Conservation (phyloP, 2,888 invertebrate species). For the Folsomia candida region DNA sequence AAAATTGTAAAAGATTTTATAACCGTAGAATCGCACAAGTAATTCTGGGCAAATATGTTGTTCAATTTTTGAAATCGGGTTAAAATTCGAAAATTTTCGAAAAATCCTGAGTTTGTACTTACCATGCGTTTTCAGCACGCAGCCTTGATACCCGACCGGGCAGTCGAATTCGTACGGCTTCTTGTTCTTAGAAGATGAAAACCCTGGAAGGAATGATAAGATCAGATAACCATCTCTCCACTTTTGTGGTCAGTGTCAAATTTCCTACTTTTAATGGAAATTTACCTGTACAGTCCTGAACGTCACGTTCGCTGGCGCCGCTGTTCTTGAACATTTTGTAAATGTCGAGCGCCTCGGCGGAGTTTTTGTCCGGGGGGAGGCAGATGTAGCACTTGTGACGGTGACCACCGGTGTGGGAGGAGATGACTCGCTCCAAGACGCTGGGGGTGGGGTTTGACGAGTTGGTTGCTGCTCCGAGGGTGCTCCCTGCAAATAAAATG, state of each 20-base stretch:
- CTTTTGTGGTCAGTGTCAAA: no score
- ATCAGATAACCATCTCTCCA: constrained; percentile 24
- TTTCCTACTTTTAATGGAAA: no score
- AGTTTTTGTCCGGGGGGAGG: constrained; percentile 36
- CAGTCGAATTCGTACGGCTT: constrained; percentile 34
- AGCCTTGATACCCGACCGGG: constrained; percentile 29
- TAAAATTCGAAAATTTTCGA: no score
- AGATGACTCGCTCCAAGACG: background rate
- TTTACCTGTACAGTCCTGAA: background rate
- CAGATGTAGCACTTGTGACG: constrained; percentile 40
- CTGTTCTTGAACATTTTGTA: constrained; percentile 28
- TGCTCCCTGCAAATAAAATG: background rate
- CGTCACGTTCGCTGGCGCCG: background rate
- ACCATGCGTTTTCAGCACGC: constrained; percentile 36
- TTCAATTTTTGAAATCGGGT: no score
- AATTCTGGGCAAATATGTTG: no score
- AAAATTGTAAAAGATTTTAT: no score
- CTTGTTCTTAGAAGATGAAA: constrained; percentile 28
- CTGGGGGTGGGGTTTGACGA: background rate
- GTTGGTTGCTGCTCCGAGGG: background rate
- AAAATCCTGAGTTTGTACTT: no score
- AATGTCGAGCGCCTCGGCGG: constrained; percentile 32
- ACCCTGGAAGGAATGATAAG: constrained; percentile 28
- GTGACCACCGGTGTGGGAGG: background rate
- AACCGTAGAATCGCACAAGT: no score